phyloP scores from a whole-genome alignment of 2,888 invertebrate species.

The Calameuta pallipes region DNA sequence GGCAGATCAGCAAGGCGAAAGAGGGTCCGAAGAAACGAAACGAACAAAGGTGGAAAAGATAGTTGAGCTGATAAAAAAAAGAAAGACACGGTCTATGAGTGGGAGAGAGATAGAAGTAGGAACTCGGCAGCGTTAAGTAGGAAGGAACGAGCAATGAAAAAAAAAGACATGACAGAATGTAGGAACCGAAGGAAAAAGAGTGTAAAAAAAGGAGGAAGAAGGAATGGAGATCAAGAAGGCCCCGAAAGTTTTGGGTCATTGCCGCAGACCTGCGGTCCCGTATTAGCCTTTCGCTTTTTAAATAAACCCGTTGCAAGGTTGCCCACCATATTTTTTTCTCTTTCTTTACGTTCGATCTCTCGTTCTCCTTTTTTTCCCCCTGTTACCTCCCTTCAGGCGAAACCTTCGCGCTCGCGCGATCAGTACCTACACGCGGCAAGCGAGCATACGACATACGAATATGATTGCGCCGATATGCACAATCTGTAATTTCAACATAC shows the following conservation, averaged over 20 bases:
- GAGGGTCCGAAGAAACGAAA: slow-evolving; percentile 13
- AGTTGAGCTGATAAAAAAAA: slow-evolving; percentile 16
- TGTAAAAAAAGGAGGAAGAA: slow-evolving; percentile 5
- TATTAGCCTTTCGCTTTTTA: slow-evolving; percentile 31
- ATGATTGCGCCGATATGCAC: not conserved
- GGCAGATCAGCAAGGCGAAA: slow-evolving; percentile 12
- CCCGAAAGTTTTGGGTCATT: slow-evolving; percentile 59
- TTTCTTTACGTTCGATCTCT: not conserved
- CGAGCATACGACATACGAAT: not conserved
- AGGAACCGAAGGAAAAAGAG: slow-evolving; percentile 14
- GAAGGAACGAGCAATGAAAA: slow-evolving; percentile 16
- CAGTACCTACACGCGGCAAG: not conserved
- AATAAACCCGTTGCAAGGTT: slow-evolving; percentile 34
- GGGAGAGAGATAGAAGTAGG: slow-evolving; percentile 17
- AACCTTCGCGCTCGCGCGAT: slow-evolving; percentile 1
- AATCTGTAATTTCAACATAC: not conserved
- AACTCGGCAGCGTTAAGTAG: slow-evolving; percentile 1
- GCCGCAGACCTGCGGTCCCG: slow-evolving; percentile 42
- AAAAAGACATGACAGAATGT: slow-evolving; percentile 27
- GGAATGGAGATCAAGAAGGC: slow-evolving; percentile 31
- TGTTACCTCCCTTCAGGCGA: not conserved
- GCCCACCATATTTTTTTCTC: slow-evolving; percentile 24
- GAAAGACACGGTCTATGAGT: slow-evolving; percentile 8
- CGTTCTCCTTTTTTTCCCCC: not conserved
- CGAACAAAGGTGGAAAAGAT: slow-evolving; percentile 30